A percentile compares a stretch with the other conserved stretches of the same genome.
phyloP scores from a whole-genome alignment of 2,888 invertebrate genomes.

The Cremastinae sp. region DNA sequence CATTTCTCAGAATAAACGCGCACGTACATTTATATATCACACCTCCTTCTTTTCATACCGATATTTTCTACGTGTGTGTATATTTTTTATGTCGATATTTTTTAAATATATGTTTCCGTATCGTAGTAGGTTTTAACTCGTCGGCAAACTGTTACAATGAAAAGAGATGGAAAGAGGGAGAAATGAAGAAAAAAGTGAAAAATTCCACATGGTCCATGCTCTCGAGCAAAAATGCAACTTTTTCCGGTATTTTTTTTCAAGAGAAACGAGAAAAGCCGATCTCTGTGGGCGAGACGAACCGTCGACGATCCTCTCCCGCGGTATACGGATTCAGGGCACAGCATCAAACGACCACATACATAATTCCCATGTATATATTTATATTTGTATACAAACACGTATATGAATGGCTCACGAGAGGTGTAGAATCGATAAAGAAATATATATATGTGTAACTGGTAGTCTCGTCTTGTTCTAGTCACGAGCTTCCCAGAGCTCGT shows the following conservation, averaged over 20 bases:
- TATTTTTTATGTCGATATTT: constrained; percentile 3
- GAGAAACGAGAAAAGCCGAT: constrained; percentile 20
- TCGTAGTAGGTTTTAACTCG: too few species aligned
- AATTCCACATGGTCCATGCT: constrained; percentile 28
- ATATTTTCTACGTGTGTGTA: background rate
- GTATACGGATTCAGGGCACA: constrained; percentile 17
- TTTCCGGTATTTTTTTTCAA: constrained; percentile 7
- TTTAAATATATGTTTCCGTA: constrained; percentile 20
- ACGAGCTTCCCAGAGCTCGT: constrained; percentile 6
- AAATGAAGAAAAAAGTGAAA: constrained; percentile 14
- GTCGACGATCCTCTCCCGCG: constrained; percentile 17
- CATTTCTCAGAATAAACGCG: constrained; percentile 22
- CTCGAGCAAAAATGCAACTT: constrained; percentile 39
- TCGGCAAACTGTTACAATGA: constrained; percentile 29
- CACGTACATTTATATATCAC: background rate
- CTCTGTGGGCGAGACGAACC: constrained; percentile 26
- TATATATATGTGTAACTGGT: background rate
- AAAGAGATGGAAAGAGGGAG: background rate
- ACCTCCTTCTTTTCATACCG: background rate
- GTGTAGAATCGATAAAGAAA: constrained; percentile 53
- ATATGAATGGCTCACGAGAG: constrained; percentile 36
- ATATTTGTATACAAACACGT: constrained; percentile 1
- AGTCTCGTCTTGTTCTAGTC: constrained; percentile 27
- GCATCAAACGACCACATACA: background rate
- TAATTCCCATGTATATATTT: constrained; percentile 1